Base-by-base conservation (phyloP, 1,140 invertebrate genomes). In the Muscidifurax raptorellus region DNA sequence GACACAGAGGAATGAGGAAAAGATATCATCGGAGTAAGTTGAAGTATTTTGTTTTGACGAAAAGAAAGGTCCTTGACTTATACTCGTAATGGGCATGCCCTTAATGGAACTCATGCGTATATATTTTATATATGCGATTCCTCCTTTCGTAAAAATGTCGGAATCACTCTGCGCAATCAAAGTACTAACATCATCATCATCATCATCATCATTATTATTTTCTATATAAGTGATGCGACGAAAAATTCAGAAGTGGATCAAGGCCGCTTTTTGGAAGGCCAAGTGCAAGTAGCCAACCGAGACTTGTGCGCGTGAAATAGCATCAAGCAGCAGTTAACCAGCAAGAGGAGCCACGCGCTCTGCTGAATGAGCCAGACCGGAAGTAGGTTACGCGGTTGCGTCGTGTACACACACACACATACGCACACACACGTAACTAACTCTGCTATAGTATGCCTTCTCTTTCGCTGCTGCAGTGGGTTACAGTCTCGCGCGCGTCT, bases 351-450 rank as follows among this genome's bases (percentile, higher is more conserved):
- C 25, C 32, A 47, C 22, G 44, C 74, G n/a, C 74, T 76, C 25
- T 12, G 74, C 25, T 88, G 86, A 84, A 87, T 85, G 84, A 52
- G 66, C 78, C 36, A 40, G 7, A 27, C 25, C 28, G 66, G 66
- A 80, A 80, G 78, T 80, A 69, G 78, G 78, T 80, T 80, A 80
- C 44, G 25, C 78, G 78, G 78, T 80, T 71, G 78, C 78, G 78
- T 80, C 78, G 52, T 18, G n/a, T 18, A 28, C 78, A 80, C 12
- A 44, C 36, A 36, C 32, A 5, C 32, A 7, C 12, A 44, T 9
- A 36, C 32, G 0, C 32, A 7, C 64, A 69, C 3, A 40, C 30
- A 69, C 64, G 78, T 80, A 80, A 80, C 78, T 36, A 66, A 47
- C 74, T 59, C 12, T 9, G 2, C 74, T 75, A 25, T 12, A 44